Conservation (phyloP, 2,888 invertebrate species). For the Heliconius sara region DNA sequence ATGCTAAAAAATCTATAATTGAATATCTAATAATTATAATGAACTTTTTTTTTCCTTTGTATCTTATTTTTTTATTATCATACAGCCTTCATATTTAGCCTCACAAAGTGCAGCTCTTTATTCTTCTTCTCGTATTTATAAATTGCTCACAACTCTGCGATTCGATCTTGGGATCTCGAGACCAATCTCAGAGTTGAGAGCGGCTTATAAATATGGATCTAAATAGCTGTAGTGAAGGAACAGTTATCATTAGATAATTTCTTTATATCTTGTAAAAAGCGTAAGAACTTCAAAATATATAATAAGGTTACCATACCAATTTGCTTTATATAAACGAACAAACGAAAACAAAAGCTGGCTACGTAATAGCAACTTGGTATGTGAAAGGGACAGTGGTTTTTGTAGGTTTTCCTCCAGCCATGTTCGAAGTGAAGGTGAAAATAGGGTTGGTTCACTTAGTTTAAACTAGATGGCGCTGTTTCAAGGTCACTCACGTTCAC, state of each 20-base stretch:
- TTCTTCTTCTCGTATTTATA: too few species aligned
- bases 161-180: too few species aligned
- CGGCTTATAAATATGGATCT: too few species aligned
- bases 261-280: background rate
- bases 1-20: too few species aligned
- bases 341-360: background rate
- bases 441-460: conserved; percentile 52
- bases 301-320: background rate
- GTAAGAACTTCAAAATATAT: background rate
- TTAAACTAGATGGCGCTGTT: conserved; percentile 53
- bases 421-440: conserved; percentile 68
- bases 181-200: too few species aligned
- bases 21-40: too few species aligned
- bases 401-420: conserved; percentile 62
- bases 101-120: background rate
- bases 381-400: conserved; percentile 73
- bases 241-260: background rate
- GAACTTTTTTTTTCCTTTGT: background rate
- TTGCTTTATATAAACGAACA: background rate
- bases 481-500: conserved; percentile 62
- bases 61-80: background rate
- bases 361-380: conserved; percentile 26
- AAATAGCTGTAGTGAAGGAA: too few species aligned
- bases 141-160: too few species aligned
- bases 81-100: background rate